A percentile compares a stretch with the other conserved stretches of the same genome.
Conservation (phyloP, 1,140 invertebrate species). For the Drosophila simulans region DNA sequence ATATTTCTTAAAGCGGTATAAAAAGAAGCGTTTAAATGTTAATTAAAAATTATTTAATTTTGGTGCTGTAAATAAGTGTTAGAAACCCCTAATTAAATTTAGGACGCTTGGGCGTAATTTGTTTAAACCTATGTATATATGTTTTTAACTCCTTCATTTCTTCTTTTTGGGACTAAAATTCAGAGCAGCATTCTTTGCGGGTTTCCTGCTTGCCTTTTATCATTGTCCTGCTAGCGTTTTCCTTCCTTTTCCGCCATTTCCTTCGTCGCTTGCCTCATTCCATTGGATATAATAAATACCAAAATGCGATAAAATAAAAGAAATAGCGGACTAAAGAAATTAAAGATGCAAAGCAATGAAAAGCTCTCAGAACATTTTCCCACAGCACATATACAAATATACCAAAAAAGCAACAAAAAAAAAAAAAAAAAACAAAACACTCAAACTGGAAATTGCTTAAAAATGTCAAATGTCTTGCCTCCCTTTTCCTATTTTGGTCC, state of each 20-base stretch:
- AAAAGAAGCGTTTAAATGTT: background rate
- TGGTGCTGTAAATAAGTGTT: conserved; percentile 14
- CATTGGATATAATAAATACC: conserved; percentile 68
- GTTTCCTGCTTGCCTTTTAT: conserved; percentile 42
- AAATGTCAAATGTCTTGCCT: conserved; percentile 52
- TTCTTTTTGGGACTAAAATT: conserved; percentile 16
- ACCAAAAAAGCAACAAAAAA: background rate
- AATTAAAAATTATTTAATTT: too few species aligned
- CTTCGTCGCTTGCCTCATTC: conserved; percentile 49
- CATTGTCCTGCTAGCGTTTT: conserved; percentile 14
- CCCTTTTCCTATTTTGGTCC: background rate
- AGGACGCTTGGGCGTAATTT: background rate
- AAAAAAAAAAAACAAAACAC: background rate
- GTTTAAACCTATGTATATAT: conserved; percentile 15
- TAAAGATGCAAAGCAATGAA: conserved; percentile 61
- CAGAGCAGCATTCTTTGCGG: conserved; percentile 52
- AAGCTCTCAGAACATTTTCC: conserved; percentile 17
- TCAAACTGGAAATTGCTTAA: conserved; percentile 45
- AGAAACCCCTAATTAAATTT: conserved; percentile 20
- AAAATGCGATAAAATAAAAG: conserved; percentile 65
- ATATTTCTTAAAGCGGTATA: too few species aligned
- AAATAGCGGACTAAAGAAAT: conserved; percentile 49
- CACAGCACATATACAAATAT: too few species aligned
- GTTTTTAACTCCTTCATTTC: too few species aligned
- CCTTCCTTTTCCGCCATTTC: conserved; percentile 12